Base-by-base conservation (phyloP, 1,140 invertebrate species). In the Eurosta solidaginis region DNA sequence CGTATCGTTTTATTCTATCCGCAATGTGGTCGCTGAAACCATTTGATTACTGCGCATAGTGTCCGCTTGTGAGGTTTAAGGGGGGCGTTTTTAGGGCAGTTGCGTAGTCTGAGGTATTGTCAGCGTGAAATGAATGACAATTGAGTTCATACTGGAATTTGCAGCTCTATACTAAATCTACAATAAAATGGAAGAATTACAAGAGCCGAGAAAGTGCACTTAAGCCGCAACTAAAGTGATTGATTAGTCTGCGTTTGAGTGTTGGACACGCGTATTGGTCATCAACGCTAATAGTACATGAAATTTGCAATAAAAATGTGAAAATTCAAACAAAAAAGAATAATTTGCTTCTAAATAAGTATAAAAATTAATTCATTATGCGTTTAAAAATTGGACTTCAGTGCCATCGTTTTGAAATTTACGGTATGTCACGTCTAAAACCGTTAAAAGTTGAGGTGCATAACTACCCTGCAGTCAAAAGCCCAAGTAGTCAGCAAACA, bases 391-490 rank as follows among this genome's bases (percentile, higher is more conserved):
- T 76, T 76, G 50, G 50, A 27, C n/a, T 68, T 27, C n/a, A 68
- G n/a, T 68, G 59, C 7, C 77, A 74, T 74, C 68, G 74, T 27
- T 74, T 54, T 74, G 77, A 78, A 78, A 42, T 78, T 54, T 78
- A 49, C 36, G 77, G 77, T 78, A 78, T 74, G 77, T 33, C 49
- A 27, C 22, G 68, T 5, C 20, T 44, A 12, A 27, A 42, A 22
- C 14, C 45, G 14, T 52, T 22, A 52, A 22, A 52, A 22, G 33
- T n/a, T n/a, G n/a, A n/a, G n/a, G n/a, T n/a, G n/a, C n/a, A n/a
- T n/a, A n/a, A n/a, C n/a, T n/a, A n/a, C n/a, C n/a, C n/a, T n/a
- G n/a, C n/a, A n/a, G n/a, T n/a, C n/a, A n/a, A n/a, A n/a, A n/a
- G n/a, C n/a, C n/a, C n/a, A n/a, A n/a, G n/a, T n/a, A n/a, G n/a